Evolutionary conservation across 1,140 invertebrate genomes (phyloP), one percentile per base, ranked within the genome.

Genomic region (Heliothis subflexa): DNA sequence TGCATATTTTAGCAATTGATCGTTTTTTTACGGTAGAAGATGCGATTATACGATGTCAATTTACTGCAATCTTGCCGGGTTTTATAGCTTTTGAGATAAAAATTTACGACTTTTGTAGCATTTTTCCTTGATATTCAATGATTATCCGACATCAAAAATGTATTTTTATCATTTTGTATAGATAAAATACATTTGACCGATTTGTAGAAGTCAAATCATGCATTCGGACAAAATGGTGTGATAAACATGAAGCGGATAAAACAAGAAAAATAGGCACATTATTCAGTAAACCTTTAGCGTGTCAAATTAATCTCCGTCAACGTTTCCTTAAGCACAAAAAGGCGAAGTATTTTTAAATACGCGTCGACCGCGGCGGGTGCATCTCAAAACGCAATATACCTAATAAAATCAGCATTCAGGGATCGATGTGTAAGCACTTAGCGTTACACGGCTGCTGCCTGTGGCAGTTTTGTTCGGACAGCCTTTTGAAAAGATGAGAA

Each of bases 401-500:
- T 76, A 80, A 81, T 83, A 85, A 77, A 83, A 81, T 82, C 78
- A 82, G 80, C 64, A 82, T 83, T 81, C 72, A 79, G 81, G 77
- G 78, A 86, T 84, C 84, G 84, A 84, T 84, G 79, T 88, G 83
- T 88, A 85, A 86, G 82, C 84, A 85, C 80, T 86, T 86, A 86
- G 75, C 78, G 72, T 83, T 81, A 88, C 81, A 86, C 79, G 83
- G 74, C 84, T 88, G 74, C 85, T 89, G 89, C 71, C 70, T 64
- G 76, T 89, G 87, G 86, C 89, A 89, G 84, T 84, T 89, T 84
- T 70, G 83, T 77, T 76, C 82, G 82, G 83, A 85, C 81, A 85
- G 81, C 79, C 80, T 81, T 88, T 89, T 86, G 76, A 88, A 89
- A 89, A 89, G 85, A 89, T 90, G 89, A 88, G 86, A 90, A 91